phyloP scores from a whole-genome alignment of 2,888 invertebrate species.

The Hirtodrosophila alboralis region DNA sequence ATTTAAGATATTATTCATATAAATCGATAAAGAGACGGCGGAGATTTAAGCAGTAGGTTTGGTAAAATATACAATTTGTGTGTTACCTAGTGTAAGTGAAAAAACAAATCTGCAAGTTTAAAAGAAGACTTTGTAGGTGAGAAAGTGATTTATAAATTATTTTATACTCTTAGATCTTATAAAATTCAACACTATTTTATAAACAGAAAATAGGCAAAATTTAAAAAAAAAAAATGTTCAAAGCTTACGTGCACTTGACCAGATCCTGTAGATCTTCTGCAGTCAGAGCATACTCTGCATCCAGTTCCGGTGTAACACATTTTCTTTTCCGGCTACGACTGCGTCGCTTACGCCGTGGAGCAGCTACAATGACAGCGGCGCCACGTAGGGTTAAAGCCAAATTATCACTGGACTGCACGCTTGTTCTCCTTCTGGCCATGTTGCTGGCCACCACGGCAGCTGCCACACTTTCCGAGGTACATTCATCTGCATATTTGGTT shows the following conservation, averaged over 20 bases:
- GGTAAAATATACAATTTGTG: too few species aligned
- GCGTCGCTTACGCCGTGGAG: constrained; percentile 24
- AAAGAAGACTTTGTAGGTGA: too few species aligned
- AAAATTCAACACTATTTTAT: too few species aligned
- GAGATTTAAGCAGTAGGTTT: too few species aligned
- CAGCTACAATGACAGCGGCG: constrained; percentile 4
- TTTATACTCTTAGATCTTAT: too few species aligned
- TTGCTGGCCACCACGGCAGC: constrained; percentile 26
- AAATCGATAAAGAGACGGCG: too few species aligned
- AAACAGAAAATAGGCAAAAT: too few species aligned
- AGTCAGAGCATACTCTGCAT: constrained; percentile 73
- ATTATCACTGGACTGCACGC: constrained; percentile 47
- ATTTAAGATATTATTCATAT: too few species aligned
- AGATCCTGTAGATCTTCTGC: constrained; percentile 79
- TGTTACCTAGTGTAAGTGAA: too few species aligned
- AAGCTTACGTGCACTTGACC: constrained; percentile 83
- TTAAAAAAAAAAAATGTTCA: too few species aligned
- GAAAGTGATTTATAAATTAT: too few species aligned
- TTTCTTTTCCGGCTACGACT: constrained; percentile 29
- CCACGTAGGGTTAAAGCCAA: constrained; percentile 12
- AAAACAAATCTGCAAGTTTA: too few species aligned
- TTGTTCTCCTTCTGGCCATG: constrained; percentile 31
- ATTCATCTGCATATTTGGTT: constrained; percentile 44
- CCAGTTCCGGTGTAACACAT: constrained; percentile 21
- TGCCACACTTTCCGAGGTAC: constrained; percentile 18